phyloP scores from a whole-genome alignment of 92 coral and sea anemone genomes.

The Phenganax subtilis region DNA sequence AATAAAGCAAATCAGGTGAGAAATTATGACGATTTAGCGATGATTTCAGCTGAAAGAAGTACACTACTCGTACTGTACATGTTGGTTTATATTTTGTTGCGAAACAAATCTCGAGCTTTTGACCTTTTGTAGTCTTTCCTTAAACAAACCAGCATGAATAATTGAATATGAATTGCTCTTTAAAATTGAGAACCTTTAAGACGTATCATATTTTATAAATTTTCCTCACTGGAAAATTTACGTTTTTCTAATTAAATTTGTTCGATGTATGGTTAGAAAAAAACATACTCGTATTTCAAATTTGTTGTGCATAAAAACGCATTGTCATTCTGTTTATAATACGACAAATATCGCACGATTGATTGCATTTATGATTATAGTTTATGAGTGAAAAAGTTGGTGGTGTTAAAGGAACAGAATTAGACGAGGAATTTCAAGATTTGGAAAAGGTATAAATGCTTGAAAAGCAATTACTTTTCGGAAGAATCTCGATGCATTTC shows the following conservation, averaged over 20 bases:
- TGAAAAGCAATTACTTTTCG: not conserved
- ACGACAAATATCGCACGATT: conserved; percentile 17
- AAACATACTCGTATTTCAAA: not conserved
- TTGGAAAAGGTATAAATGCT: conserved; percentile 74
- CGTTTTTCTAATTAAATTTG: not conserved
- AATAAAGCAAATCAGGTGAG: conserved; percentile 98
- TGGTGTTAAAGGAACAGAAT: conserved; percentile 81
- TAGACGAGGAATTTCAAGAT: conserved; percentile 86
- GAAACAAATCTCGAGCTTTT: conserved; percentile 9
- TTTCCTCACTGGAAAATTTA: not conserved
- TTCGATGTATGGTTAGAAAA: not conserved
- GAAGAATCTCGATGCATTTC: not conserved
- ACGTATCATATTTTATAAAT: not conserved
- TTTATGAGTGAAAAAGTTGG: conserved; percentile 98
- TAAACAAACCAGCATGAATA: not conserved
- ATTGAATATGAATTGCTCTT: not conserved
- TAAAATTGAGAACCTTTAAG: not conserved
- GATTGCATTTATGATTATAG: conserved; percentile 42
- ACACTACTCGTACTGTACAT: no score
- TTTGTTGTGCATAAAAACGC: not conserved
- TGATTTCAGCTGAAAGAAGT: no score
- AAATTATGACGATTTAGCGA: not conserved
- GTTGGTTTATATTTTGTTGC: not conserved
- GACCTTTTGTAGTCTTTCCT: conserved; percentile 1
- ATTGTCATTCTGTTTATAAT: conserved; percentile 17